These are phyloP conservation scores for Stegodyphus mimosarum DNA, from an alignment of 1,140 invertebrate genomes.

Conservation along the genomic window DNA sequence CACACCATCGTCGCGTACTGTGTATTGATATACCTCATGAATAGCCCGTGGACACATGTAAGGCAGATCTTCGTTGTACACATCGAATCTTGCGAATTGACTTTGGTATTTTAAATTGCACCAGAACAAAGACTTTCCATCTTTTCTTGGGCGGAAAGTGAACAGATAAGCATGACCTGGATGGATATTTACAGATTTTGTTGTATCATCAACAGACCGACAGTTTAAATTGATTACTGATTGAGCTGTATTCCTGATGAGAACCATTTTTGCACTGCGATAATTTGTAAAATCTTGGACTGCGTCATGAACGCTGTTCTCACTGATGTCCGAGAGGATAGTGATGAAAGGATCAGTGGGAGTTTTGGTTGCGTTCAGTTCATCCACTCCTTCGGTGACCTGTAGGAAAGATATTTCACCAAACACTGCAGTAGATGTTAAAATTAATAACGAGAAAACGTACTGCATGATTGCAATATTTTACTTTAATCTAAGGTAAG, in stretches of 20 bases:
- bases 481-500: too few relatives aligned
- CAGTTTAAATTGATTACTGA: not conserved
- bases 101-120: slow-evolving; percentile 35
- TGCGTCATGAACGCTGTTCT: slow-evolving; percentile 9
- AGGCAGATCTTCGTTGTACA: slow-evolving; percentile 21
- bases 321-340: slow-evolving; percentile 22
- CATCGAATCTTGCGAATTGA: slow-evolving; percentile 33
- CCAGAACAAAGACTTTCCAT: slow-evolving; percentile 29
- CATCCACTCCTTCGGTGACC: too few relatives aligned
- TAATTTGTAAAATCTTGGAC: slow-evolving; percentile 43
- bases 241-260: slow-evolving; percentile 31
- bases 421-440: too few relatives aligned
- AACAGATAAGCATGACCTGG: slow-evolving; percentile 19
- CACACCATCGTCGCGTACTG: slow-evolving; percentile 38
- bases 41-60: slow-evolving; percentile 46
- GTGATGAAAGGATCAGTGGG: slow-evolving; percentile 11
- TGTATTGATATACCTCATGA: slow-evolving; percentile 29
- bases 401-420: too few relatives aligned
- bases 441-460: too few relatives aligned
- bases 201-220: slow-evolving; percentile 13
- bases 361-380: not conserved
- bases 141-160: slow-evolving; percentile 30
- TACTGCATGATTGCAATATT: too few relatives aligned
- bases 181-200: slow-evolving; percentile 6
- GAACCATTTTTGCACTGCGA: slow-evolving; percentile 28